Evolutionary conservation across 2,797 vertebrate genomes (phyloP).

Genomic region (Tenualosa ilisha): DNA sequence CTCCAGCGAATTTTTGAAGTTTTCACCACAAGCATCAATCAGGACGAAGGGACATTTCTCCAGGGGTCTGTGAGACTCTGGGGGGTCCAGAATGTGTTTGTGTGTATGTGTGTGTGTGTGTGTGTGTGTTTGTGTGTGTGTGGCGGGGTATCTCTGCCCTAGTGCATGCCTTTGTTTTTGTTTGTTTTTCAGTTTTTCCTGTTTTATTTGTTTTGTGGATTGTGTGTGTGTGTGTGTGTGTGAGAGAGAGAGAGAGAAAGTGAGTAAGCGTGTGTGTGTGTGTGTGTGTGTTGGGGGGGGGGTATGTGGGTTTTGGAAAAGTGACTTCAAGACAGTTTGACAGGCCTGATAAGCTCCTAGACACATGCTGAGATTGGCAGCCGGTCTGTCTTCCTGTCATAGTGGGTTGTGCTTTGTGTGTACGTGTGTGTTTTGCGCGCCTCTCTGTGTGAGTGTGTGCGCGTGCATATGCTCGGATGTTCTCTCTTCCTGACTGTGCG

Average conservation of each 20-base stretch:
- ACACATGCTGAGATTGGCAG: background rate
- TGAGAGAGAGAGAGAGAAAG: background rate
- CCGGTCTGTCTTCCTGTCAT: background rate
- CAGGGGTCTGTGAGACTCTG: slow-evolving; percentile 59
- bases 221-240: background rate
- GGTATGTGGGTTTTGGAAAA: background rate
- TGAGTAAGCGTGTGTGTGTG: background rate
- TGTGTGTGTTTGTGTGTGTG: background rate
- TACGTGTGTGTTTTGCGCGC: background rate
- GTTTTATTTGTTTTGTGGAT: background rate
- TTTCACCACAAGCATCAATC: slow-evolving; percentile 73
- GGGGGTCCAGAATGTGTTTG: background rate
- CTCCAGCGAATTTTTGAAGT: slow-evolving; percentile 48
- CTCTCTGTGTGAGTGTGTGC: slow-evolving; percentile 32
- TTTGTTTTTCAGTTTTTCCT: background rate
- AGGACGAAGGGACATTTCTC: slow-evolving; percentile 68
- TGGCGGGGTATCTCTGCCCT: background rate
- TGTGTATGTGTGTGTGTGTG: background rate
- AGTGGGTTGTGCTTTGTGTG: background rate
- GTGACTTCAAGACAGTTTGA: background rate
- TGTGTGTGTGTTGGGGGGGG: background rate
- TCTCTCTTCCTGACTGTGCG: slow-evolving; percentile 2
- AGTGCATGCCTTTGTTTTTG: background rate
- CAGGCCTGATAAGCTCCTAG: background rate
- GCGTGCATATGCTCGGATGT: slow-evolving; percentile 49